Conservation (phyloP, 2,113 vertebrate species). For the Perca schrenkii region DNA sequence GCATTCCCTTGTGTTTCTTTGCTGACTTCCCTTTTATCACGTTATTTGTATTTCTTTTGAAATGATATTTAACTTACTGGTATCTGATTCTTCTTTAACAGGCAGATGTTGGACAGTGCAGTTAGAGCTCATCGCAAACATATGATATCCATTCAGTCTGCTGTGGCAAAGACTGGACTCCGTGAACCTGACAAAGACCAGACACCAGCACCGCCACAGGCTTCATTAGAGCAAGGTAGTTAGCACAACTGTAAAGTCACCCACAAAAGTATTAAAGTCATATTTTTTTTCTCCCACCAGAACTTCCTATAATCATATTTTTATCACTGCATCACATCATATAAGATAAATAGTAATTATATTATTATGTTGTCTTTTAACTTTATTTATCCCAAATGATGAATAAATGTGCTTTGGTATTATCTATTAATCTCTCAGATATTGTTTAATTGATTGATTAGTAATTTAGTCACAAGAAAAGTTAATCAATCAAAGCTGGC, state of each 20-base stretch:
- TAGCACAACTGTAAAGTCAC: too few species aligned
- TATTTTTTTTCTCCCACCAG: not conserved
- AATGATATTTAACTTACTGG: not conserved
- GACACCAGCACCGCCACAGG: slow-evolving; percentile 12
- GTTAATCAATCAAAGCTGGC: too few species aligned
- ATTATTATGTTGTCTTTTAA: not conserved
- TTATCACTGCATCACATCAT: not conserved
- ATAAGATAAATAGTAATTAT: too few species aligned
- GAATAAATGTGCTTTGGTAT: not conserved
- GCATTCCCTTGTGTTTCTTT: not conserved
- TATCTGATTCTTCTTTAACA: slow-evolving; percentile 33
- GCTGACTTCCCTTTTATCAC: too few species aligned
- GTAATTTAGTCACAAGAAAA: not conserved
- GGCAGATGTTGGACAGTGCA: slow-evolving; percentile 78
- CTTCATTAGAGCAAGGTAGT: slow-evolving; percentile 78
- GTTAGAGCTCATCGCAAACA: slow-evolving; percentile 81
- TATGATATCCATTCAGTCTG: slow-evolving; percentile 71
- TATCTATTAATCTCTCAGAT: not conserved
- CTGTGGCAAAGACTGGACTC: slow-evolving; percentile 56
- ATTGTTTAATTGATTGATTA: not conserved
- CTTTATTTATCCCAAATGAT: not conserved
- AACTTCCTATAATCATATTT: not conserved
- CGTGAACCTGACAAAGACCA: not conserved
- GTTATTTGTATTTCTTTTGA: not conserved
- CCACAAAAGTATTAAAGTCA: too few species aligned